phyloP scores from a whole-genome alignment of 64 coral and sea anemone species.

The Cladopsammia gracilis region DNA sequence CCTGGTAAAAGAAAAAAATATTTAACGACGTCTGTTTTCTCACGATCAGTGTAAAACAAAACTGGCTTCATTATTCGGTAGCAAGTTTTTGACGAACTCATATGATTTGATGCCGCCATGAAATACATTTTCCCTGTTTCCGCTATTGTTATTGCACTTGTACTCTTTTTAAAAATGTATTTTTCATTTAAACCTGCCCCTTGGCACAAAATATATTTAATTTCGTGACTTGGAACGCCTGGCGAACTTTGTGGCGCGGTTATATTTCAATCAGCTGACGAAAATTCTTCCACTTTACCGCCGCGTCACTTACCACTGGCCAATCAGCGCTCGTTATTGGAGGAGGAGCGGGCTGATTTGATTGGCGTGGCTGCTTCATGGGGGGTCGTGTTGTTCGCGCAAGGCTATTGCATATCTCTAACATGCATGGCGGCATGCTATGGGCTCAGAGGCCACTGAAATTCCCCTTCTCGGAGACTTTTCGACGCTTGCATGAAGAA shows the following conservation, averaged over 20 bases:
- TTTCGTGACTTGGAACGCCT: conserved; percentile 25
- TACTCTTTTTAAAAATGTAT: background rate
- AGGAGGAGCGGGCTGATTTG: conserved; percentile 63
- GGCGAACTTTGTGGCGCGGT: conserved; percentile 37
- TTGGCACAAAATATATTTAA: background rate
- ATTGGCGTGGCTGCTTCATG: conserved; percentile 70
- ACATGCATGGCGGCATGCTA: conserved; percentile 85
- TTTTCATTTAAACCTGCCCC: background rate
- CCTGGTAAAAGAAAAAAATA: too few species aligned
- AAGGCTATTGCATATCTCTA: conserved; percentile 79
- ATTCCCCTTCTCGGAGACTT: conserved; percentile 68
- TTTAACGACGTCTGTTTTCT: too few species aligned
- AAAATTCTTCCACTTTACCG: conserved; percentile 40
- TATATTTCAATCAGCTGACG: conserved; percentile 58
- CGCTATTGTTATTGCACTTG: too few species aligned
- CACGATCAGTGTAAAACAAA: too few species aligned
- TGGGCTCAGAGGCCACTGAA: conserved; percentile 58
- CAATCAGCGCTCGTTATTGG: conserved; percentile 30
- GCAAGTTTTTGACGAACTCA: too few species aligned
- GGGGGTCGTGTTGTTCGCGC: conserved; percentile 89
- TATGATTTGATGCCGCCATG: too few species aligned
- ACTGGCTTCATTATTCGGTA: too few species aligned
- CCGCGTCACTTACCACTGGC: conserved; percentile 54
- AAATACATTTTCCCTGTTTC: too few species aligned
- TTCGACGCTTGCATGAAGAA: conserved; percentile 29